Conservation (phyloP, 2,113 vertebrate species). For the Lasiurus cinereus region DNA sequence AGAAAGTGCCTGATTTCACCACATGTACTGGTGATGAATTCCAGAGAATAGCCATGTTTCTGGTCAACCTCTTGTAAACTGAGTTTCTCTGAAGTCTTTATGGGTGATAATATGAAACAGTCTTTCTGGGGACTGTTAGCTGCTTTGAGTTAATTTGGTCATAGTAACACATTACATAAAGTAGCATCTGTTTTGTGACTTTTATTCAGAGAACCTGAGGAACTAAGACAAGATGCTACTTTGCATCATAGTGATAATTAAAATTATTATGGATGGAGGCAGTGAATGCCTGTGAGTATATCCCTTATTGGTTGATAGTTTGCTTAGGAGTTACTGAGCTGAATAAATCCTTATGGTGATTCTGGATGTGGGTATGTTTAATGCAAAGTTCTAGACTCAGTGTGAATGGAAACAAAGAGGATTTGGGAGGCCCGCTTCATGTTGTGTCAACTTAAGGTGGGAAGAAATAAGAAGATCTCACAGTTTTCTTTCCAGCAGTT, state of each 20-base stretch:
- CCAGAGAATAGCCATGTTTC: conserved; percentile 42
- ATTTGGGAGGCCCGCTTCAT: background rate
- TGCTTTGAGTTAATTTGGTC: conserved; percentile 58
- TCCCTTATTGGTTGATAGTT: background rate
- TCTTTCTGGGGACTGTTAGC: conserved; percentile 31
- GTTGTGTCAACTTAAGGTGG: background rate
- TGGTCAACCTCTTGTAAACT: conserved; percentile 22
- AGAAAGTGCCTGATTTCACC: background rate
- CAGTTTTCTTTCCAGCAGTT: conserved; percentile 15
- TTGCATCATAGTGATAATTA: background rate
- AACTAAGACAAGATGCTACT: background rate
- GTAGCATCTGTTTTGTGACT: background rate
- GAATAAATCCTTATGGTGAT: background rate
- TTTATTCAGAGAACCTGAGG: background rate
- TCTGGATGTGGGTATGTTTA: background rate
- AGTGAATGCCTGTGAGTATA: background rate
- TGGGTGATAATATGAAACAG: background rate
- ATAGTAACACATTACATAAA: background rate
- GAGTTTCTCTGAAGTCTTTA: conserved; percentile 43
- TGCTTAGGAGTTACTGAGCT: background rate
- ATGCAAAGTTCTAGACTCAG: background rate
- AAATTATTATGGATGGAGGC: background rate
- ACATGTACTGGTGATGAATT: conserved; percentile 38
- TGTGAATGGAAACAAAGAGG: background rate
- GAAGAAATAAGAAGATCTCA: background rate